Percentiles rank a stretch among this genome's conserved stretches.
Evolutionary conservation across 1,140 invertebrate genomes (phyloP).

Genomic region (Zaprionus vittiger): DNA sequence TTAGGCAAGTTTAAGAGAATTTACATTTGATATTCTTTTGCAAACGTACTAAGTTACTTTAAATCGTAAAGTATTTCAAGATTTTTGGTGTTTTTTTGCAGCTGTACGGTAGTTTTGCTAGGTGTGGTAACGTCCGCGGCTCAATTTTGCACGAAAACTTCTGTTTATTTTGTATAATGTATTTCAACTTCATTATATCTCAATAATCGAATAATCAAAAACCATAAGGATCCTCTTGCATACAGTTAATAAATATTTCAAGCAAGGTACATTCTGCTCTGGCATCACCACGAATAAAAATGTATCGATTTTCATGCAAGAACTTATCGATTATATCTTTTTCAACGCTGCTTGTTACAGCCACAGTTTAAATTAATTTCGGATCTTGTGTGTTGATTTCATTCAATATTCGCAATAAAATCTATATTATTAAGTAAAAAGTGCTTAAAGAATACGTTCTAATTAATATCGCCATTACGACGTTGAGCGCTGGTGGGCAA

Average conservation of each 20-base stretch:
- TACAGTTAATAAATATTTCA: neutral
- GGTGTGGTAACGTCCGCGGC: slow-evolving; percentile 11
- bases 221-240: neutral
- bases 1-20: neutral
- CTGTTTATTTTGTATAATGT: neutral
- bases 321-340: slow-evolving; percentile 50
- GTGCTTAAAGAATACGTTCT: neutral
- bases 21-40: neutral
- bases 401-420: slow-evolving; percentile 3
- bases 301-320: slow-evolving; percentile 9
- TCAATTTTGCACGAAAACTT: neutral
- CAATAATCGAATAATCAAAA: neutral
- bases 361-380: slow-evolving; percentile 79
- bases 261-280: neutral
- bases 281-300: neutral
- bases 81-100: neutral
- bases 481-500: neutral
- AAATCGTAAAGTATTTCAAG: neutral
- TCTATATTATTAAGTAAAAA: slow-evolving; percentile 14
- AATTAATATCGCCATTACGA: neutral
- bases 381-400: slow-evolving; percentile 33
- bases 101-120: neutral
- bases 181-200: neutral
- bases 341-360: slow-evolving; percentile 68
- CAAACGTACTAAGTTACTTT: neutral